phyloP scores from a whole-genome alignment of 2,797 vertebrate genomes.

The Poecilia wingei region DNA sequence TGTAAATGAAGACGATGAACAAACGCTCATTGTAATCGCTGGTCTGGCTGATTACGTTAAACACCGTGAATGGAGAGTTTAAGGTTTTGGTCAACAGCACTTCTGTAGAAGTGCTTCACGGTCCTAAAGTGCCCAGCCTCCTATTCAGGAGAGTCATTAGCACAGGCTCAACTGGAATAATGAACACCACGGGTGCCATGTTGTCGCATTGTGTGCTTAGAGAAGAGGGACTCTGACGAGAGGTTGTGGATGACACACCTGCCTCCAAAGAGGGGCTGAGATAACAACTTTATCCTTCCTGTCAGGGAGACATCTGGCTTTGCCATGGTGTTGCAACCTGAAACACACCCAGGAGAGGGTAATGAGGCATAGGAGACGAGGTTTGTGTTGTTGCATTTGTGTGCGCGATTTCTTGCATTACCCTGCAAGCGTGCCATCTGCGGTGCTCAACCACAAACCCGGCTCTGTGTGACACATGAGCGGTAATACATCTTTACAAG shows the following conservation, averaged over 20 bases:
- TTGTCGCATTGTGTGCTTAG: slow-evolving; percentile 53
- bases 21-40: slow-evolving; percentile 14
- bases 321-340: slow-evolving; percentile 54
- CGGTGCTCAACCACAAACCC: slow-evolving; percentile 59
- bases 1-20: slow-evolving; percentile 34
- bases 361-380: slow-evolving; percentile 74
- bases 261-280: slow-evolving; percentile 58
- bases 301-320: slow-evolving; percentile 74
- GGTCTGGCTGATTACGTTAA: slow-evolving; percentile 43
- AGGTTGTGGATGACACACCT: slow-evolving; percentile 59
- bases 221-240: slow-evolving; percentile 49
- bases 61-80: slow-evolving; percentile 34
- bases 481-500: slow-evolving; percentile 60
- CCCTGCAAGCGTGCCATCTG: slow-evolving; percentile 71
- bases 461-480: slow-evolving; percentile 54
- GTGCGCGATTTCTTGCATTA: slow-evolving; percentile 32
- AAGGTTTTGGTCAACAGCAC: slow-evolving; percentile 55
- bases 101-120: slow-evolving; percentile 28
- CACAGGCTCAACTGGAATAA: slow-evolving; percentile 32
- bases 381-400: slow-evolving; percentile 39
- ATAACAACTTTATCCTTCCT: slow-evolving; percentile 67
- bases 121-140: slow-evolving; percentile 21
- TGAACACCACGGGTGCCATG: slow-evolving; percentile 23
- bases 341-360: slow-evolving; percentile 71
- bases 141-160: slow-evolving; percentile 45